These are phyloP conservation scores for Charaxes varanes DNA, from an alignment of 1,140 invertebrate genomes.

Conservation along the genomic window DNA sequence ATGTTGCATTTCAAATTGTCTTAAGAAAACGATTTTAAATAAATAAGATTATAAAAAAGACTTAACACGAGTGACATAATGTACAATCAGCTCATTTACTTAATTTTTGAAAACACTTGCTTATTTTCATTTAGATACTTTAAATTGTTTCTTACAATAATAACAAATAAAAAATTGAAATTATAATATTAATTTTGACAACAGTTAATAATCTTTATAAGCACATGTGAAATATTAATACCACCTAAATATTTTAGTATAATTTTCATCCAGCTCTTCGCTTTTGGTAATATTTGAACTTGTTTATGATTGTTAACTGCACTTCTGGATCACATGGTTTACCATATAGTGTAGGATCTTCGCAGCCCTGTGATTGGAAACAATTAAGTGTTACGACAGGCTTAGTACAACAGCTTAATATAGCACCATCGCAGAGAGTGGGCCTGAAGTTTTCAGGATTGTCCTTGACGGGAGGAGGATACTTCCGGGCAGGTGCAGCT, in stretches of 20 bases:
- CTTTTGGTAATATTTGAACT: conserved; percentile 17
- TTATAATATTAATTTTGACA: too few relatives aligned
- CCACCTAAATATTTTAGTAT: neutral
- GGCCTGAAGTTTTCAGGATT: conserved; percentile 7
- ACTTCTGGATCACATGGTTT: conserved; percentile 21
- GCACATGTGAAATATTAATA: too few relatives aligned
- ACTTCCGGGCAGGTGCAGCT: neutral
- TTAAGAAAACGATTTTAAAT: too few relatives aligned
- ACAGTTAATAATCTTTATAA: too few relatives aligned
- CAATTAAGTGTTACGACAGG: conserved; percentile 16
- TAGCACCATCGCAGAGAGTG: conserved; percentile 24
- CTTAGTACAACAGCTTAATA: conserved; percentile 24
- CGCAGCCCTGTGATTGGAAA: conserved; percentile 22
- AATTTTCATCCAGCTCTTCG: neutral
- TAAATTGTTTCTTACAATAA: too few relatives aligned
- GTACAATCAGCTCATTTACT: too few relatives aligned
- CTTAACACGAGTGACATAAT: too few relatives aligned
- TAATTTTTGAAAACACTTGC: too few relatives aligned
- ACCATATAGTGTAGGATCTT: conserved; percentile 7
- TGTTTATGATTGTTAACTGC: conserved; percentile 13
- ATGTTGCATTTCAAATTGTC: too few relatives aligned
- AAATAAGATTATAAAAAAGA: too few relatives aligned
- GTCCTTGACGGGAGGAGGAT: neutral
- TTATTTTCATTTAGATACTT: too few relatives aligned
- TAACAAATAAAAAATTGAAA: too few relatives aligned